phyloP scores from a whole-genome alignment of 2,113 vertebrate species.

The Upupa epops region DNA sequence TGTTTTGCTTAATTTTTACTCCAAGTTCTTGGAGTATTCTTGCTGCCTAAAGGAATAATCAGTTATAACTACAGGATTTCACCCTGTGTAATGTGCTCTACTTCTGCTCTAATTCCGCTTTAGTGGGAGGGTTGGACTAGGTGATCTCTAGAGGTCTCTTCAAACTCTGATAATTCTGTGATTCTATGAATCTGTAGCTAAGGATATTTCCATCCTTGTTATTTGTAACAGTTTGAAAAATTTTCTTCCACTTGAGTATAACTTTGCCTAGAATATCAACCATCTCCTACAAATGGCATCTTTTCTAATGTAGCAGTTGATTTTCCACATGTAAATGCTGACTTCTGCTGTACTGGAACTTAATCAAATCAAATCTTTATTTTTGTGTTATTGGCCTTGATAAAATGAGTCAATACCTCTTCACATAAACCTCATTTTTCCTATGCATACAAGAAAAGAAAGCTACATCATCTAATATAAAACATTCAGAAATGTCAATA shows the following conservation, averaged over 20 bases:
- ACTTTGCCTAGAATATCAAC: neutral
- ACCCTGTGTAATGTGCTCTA: no score
- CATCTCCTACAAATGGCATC: neutral
- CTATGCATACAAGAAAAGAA: neutral
- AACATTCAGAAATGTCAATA: neutral
- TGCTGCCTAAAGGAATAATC: neutral
- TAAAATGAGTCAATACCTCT: neutral
- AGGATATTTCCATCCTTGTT: neutral
- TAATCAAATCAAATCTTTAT: neutral
- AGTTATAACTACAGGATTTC: neutral
- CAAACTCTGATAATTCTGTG: no score
- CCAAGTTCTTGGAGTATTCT: neutral
- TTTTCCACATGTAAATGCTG: neutral
- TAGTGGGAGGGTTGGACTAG: no score
- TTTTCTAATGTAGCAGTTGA: neutral
- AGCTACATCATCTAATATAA: neutral
- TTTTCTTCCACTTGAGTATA: neutral
- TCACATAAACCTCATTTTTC: neutral
- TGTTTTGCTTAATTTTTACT: neutral
- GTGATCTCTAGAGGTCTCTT: no score
- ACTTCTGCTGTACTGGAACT: neutral
- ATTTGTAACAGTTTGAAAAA: neutral
- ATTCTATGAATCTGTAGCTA: neutral
- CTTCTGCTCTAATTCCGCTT: no score
- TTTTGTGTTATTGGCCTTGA: neutral